Evolutionary conservation across 2,797 vertebrate genomes (phyloP).

Genomic region (Epinephelus coioides): DNA sequence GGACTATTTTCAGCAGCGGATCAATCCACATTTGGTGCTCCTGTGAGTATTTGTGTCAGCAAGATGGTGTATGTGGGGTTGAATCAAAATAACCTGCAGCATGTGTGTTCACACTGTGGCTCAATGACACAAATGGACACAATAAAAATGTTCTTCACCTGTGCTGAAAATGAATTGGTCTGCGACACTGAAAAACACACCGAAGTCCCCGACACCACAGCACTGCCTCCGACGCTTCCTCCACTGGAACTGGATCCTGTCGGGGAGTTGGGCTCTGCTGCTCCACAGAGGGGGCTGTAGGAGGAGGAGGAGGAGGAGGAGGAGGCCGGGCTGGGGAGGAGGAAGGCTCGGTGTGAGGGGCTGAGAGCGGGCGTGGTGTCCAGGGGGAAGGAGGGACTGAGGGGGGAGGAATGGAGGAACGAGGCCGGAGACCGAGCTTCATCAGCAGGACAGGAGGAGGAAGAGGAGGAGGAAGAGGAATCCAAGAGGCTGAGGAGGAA

Average conservation of each 20-base stretch:
- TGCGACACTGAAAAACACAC: constrained; percentile 16
- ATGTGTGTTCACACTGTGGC: too few species aligned
- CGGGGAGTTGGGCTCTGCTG: constrained; percentile 71
- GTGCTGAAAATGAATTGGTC: constrained; percentile 44
- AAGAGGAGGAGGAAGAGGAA: constrained; percentile 34
- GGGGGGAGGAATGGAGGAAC: constrained; percentile 69
- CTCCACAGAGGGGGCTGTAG: constrained; percentile 70
- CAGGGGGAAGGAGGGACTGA: constrained; percentile 66
- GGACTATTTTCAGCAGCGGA: background rate
- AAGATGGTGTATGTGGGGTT: background rate
- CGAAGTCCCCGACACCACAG: background rate
- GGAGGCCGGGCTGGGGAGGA: constrained; percentile 77
- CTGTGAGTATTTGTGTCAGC: background rate
- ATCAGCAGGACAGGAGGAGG: constrained; percentile 55
- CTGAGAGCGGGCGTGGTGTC: constrained; percentile 68
- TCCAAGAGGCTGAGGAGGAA: constrained; percentile 68
- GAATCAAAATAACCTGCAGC: too few species aligned
- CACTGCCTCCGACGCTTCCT: constrained; percentile 34
- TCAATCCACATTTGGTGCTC: background rate
- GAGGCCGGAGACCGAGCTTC: constrained; percentile 66
- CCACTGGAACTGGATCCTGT: constrained; percentile 61
- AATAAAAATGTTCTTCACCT: constrained; percentile 39
- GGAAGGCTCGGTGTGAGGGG: constrained; percentile 62
- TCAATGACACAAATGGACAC: background rate
- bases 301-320: constrained; percentile 75